phyloP scores from a whole-genome alignment of 2,888 invertebrate genomes.

The Icerya purchasi region DNA sequence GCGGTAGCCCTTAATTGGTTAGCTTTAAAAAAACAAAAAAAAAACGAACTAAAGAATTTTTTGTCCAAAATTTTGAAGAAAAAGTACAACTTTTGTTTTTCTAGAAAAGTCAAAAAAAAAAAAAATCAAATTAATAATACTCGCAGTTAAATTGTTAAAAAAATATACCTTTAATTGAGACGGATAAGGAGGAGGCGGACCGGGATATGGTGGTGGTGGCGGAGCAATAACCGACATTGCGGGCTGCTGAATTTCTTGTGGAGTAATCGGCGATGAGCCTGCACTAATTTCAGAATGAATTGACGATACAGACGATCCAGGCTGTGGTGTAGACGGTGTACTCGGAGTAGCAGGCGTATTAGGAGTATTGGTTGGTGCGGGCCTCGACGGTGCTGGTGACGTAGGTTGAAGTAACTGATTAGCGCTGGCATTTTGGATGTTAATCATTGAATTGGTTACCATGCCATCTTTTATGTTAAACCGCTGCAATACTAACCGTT shows the following conservation, averaged over 20 bases:
- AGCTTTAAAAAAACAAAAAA: no score
- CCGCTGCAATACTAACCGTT: constrained; percentile 18
- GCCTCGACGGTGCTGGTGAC: constrained; percentile 8
- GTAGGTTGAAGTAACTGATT: constrained; percentile 14
- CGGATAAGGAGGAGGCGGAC: constrained; percentile 46
- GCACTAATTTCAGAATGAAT: neutral
- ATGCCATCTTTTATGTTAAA: constrained; percentile 7
- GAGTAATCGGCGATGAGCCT: neutral
- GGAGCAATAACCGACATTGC: constrained; percentile 30
- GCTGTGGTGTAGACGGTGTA: constrained; percentile 1
- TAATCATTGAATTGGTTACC: constrained; percentile 5
- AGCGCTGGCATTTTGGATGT: constrained; percentile 7
- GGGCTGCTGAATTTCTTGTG: constrained; percentile 15
- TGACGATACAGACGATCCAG: neutral
- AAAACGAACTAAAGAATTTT: no score
- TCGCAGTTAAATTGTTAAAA: neutral
- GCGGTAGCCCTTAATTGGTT: no score
- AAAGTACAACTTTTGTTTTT: no score
- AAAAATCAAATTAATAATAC: no score
- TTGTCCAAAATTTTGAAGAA: no score
- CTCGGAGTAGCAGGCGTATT: neutral
- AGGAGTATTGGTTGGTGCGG: constrained; percentile 1
- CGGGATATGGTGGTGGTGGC: constrained; percentile 50
- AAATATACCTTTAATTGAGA: constrained; percentile 26
- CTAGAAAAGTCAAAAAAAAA: no score